Base-by-base conservation (phyloP, 1,140 invertebrate genomes). In the Drosophila asahinai region DNA sequence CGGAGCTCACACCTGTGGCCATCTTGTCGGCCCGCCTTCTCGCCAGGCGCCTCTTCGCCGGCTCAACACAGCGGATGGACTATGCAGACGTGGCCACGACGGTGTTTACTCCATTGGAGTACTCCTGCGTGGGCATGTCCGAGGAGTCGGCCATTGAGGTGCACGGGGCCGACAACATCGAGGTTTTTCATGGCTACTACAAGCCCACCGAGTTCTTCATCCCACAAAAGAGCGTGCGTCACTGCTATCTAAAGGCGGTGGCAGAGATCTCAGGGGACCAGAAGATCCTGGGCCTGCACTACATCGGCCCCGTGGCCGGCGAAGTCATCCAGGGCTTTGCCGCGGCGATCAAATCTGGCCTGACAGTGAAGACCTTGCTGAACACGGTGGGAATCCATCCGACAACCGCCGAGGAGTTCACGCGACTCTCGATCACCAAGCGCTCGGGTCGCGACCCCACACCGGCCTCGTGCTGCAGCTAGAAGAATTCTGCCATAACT, bases 251-350 rank as follows among this genome's bases (percentile, higher is more conserved):
- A 12, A 98, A 98, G 94, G 96, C 97, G 1, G 94, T 98, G 47
- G 95, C 95, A 17, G 77, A 95, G 19, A 94, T 95, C 72, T 93
- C 93, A 33, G 94, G 94, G 6, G 95, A 96, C 66, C 97, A 99
- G 93, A 95, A 95, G 91, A 96, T 99, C 14, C 92, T 99, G 45
- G 99, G 99, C 2, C 96, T 99, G 92, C 99, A 99, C 94, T 98
- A 99, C 83, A 94, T 99, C 55, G 98, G 98, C 3, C 98, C 99
- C 2, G 97, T 98, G 93, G 98, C 99, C 54, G 99, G 99, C 17
- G 99, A 99, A 94, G 96, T 99, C 38, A 99, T 99, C 54, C 99
- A 99, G 95, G 98, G 98, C 66, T 99, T 98, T 94, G 96, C 97
- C 2, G 95, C 95, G 22, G 97, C 96, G 17, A 93, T 97, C 5